Conservation (phyloP, 2,113 vertebrate genomes). For the Neodon shergylaensis region DNA sequence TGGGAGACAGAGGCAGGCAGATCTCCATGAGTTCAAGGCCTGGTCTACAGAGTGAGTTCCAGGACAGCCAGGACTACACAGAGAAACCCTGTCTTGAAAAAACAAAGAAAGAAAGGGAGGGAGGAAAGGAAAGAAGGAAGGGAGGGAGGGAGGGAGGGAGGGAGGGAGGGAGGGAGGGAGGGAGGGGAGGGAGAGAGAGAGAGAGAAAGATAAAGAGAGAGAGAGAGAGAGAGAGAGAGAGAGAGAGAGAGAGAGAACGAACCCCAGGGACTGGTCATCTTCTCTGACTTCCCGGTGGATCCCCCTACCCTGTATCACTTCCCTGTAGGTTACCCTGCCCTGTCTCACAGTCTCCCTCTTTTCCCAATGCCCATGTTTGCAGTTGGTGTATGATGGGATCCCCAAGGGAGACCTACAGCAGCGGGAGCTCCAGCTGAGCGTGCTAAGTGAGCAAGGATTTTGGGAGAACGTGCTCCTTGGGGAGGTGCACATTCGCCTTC, state of each 20-base stretch:
- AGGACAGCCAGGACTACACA: too few relatives aligned
- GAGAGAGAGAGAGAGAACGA: accelerated
- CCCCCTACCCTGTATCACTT: neutral
- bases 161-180: accelerated
- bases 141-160: too few relatives aligned
- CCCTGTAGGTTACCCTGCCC: neutral
- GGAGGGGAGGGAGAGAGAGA: too few relatives aligned
- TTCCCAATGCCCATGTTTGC: neutral
- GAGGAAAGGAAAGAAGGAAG: too few relatives aligned
- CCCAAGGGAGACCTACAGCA: slow-evolving; percentile 95
- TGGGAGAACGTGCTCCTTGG: slow-evolving; percentile 97
- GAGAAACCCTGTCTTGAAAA: too few relatives aligned
- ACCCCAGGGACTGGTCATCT: neutral
- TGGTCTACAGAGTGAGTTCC: too few relatives aligned
- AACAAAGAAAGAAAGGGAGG: too few relatives aligned
- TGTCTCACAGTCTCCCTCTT: neutral
- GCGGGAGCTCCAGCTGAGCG: slow-evolving; percentile 94
- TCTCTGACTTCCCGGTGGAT: neutral
- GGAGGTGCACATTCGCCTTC: slow-evolving; percentile 92
- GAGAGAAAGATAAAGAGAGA: accelerated
- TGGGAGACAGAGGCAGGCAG: too few relatives aligned
- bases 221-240: accelerated
- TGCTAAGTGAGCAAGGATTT: slow-evolving; percentile 95
- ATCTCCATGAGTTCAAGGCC: too few relatives aligned
- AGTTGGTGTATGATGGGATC: slow-evolving; percentile 96